Conservation (phyloP, 2,113 vertebrate genomes). For the Agapornis roseicollis region DNA sequence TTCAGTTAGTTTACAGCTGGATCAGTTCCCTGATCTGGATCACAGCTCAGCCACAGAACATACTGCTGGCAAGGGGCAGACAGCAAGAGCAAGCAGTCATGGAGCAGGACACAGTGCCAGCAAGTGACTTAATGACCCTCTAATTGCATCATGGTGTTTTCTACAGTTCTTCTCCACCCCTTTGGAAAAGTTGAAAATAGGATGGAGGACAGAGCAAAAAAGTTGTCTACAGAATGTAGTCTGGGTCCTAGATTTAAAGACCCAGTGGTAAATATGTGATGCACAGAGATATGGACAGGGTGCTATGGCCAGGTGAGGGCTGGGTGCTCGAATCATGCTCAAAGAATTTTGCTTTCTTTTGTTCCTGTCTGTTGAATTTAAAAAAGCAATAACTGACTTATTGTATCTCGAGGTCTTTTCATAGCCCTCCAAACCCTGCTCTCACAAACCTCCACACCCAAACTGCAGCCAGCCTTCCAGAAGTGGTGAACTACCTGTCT, state of each 20-base stretch:
- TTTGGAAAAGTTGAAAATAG: neutral
- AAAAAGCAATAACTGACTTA: neutral
- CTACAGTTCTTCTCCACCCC: neutral
- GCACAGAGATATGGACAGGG: fast-evolving
- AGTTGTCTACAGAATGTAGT: neutral
- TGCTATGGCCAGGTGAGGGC: neutral
- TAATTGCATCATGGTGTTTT: neutral
- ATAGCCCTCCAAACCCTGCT: neutral
- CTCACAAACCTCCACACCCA: neutral
- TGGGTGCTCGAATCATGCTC: neutral
- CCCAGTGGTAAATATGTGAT: neutral
- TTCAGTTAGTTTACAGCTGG: neutral
- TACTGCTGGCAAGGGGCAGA: neutral
- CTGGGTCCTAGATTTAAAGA: neutral
- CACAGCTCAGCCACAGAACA: neutral
- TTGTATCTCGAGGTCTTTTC: neutral
- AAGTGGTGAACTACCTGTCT: neutral
- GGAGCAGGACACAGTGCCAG: neutral
- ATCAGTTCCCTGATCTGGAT: neutral
- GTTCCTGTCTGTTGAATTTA: neutral
- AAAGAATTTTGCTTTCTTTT: neutral
- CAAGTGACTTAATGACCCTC: neutral
- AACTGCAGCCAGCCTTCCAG: neutral
- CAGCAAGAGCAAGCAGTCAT: neutral
- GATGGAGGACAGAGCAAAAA: neutral